Evolutionary conservation across 2,113 vertebrate genomes (phyloP).

Genomic region (Myotis yumanensis): DNA sequence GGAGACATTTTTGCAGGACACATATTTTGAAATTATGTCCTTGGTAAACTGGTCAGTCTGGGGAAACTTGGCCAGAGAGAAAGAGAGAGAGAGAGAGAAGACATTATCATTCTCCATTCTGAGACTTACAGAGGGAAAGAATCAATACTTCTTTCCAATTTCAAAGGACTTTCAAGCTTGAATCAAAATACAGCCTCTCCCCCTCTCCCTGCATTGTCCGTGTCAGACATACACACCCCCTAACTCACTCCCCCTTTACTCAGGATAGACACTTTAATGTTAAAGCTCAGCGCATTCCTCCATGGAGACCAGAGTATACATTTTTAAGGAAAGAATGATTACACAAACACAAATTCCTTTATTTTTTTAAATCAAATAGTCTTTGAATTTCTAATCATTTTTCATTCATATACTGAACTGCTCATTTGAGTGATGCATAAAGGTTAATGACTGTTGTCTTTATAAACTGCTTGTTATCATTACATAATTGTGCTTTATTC

Average conservation of each 20-base stretch:
- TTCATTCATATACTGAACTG: neutral
- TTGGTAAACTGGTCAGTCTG: neutral
- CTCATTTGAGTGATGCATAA: slow-evolving; percentile 8
- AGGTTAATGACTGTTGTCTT: slow-evolving; percentile 45
- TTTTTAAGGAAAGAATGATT: slow-evolving; percentile 3
- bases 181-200: neutral
- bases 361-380: neutral
- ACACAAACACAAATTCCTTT: neutral
- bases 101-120: neutral
- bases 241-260: neutral
- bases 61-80: neutral
- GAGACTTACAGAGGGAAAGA: neutral
- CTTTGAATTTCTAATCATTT: slow-evolving; percentile 34
- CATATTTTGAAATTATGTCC: neutral
- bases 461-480: neutral
- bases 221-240: neutral
- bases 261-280: neutral
- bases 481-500: neutral
- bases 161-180: slow-evolving; percentile 38
- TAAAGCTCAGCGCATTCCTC: neutral
- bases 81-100: neutral
- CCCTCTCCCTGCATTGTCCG: neutral
- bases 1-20: neutral
- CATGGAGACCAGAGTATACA: neutral
- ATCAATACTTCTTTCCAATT: neutral